Evolutionary conservation across 2,888 invertebrate genomes (phyloP).

Genomic region (Mythimna pallens): DNA sequence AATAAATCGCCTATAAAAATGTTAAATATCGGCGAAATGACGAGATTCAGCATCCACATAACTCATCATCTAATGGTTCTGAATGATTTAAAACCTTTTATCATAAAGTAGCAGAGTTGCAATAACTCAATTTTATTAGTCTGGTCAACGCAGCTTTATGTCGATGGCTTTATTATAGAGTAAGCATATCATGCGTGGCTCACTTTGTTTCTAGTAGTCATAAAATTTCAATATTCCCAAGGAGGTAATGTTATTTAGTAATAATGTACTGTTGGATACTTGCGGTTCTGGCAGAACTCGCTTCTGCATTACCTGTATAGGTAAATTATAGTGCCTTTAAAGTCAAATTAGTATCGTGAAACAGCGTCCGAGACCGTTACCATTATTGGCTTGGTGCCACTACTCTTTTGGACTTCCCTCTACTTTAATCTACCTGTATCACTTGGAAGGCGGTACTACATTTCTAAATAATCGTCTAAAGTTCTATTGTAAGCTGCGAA

Average conservation of each 20-base stretch:
- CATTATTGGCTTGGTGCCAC: slow-evolving; percentile 84
- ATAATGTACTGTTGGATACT: slow-evolving; percentile 71
- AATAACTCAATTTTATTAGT: slow-evolving; percentile 90
- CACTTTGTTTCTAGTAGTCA: slow-evolving; percentile 77
- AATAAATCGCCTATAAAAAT: slow-evolving; percentile 88
- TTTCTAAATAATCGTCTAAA: slow-evolving; percentile 64
- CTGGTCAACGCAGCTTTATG: slow-evolving; percentile 86
- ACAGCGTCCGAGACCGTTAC: slow-evolving; percentile 78
- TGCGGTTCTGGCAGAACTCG: slow-evolving; percentile 79
- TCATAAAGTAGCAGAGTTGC: slow-evolving; percentile 88
- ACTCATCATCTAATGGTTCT: slow-evolving; percentile 90
- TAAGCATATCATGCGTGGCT: slow-evolving; percentile 77
- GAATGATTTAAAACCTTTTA: slow-evolving; percentile 90
- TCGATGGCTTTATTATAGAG: slow-evolving; percentile 85
- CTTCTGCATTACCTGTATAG: slow-evolving; percentile 77
- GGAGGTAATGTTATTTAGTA: slow-evolving; percentile 70
- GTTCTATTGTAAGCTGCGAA: slow-evolving; percentile 65
- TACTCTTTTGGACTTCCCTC: slow-evolving; percentile 75
- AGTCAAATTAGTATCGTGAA: slow-evolving; percentile 84
- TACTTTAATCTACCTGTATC: slow-evolving; percentile 75
- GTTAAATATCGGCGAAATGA: slow-evolving; percentile 87
- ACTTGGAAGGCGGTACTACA: slow-evolving; percentile 66
- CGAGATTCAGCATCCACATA: slow-evolving; percentile 87
- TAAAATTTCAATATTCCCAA: slow-evolving; percentile 80
- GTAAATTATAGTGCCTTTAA: slow-evolving; percentile 84